phyloP scores from a whole-genome alignment of 2,113 vertebrate genomes.

The Andinoacara biseriatus region DNA sequence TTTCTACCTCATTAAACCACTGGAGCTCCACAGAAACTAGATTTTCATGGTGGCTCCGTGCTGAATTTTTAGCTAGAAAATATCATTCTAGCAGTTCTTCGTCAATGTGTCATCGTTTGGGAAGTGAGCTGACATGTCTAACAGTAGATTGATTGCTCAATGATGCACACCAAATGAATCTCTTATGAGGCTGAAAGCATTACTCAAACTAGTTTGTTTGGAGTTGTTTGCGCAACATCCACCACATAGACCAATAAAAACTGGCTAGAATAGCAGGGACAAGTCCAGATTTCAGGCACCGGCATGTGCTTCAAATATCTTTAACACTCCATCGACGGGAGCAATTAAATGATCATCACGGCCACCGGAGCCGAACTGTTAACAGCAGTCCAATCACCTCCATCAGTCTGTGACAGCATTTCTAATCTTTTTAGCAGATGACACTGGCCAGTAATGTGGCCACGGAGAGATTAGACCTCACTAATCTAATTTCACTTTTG shows the following conservation, averaged over 20 bases:
- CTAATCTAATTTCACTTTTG: constrained; percentile 43
- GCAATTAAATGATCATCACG: constrained; percentile 49
- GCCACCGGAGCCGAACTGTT: neutral
- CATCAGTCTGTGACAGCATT: constrained; percentile 17
- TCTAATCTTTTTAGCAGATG: constrained; percentile 46
- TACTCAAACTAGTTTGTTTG: neutral
- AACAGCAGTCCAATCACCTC: constrained; percentile 16
- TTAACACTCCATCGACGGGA: neutral
- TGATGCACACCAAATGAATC: neutral
- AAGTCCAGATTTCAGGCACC: constrained; percentile 10
- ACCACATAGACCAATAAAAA: constrained; percentile 6
- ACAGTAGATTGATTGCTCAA: neutral
- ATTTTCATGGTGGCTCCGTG: neutral
- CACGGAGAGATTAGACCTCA: constrained; percentile 19
- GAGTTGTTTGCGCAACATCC: neutral
- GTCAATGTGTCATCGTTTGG: neutral
- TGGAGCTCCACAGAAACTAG: neutral
- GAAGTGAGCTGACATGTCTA: neutral
- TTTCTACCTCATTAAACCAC: neutral
- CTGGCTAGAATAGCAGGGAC: neutral
- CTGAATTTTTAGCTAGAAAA: neutral
- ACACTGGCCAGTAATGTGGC: constrained; percentile 18
- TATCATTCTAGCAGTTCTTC: neutral
- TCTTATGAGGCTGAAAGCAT: neutral
- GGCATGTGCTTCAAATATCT: constrained; percentile 27